Evolutionary conservation across 2,113 vertebrate species (phyloP), one percentile per base, ranked within the genome.

Genomic region (Gracilinanus agilis): DNA sequence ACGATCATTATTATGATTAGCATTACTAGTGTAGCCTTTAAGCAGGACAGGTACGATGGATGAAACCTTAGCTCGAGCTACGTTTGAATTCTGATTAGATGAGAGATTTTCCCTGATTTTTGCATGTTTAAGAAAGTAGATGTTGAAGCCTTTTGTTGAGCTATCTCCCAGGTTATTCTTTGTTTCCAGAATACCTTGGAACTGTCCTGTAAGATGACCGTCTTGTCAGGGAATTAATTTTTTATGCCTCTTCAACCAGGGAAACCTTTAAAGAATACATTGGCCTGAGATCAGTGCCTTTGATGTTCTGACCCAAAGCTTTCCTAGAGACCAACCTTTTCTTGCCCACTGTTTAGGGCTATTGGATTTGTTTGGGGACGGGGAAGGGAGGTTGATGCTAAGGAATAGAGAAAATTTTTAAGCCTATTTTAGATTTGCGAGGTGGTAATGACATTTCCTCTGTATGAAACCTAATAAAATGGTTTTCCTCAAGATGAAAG

Each of bases 91-190:
- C 88, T 93, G 55, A 95, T 95, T 97, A 97, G 96, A 96, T 92
- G 90, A 97, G 90, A 98, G 96, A 90, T 97, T 97, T 97, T 91
- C 93, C 96, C 89, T 96, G 90, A 96, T 97, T 96, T 97, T 90
- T 91, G 25, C 12, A 94, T 44, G 94, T 24, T n/a, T 40, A 61
- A 94, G 49, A 97, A 96, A 92, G 49, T 90, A 56, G 92, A 96
- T 95, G 2, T 96, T 92, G 96, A 98, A 96, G 97, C 95, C 93
- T 40, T 89, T 96, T 96, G 94, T 49, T 5, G 49, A 49, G 96
- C 97, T 98, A 98, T 96, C 95, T 97, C 97, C 96, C 53, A 96
- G 93, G 97, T 98, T 98, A 90, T 89, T 92, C 56, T 98, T 98
- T 98, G 93, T 98, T 98, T 98, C 95, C 92, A 96, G 92, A 97